phyloP scores from a whole-genome alignment of 1,140 invertebrate genomes.

The Andrena cerasifolii region DNA sequence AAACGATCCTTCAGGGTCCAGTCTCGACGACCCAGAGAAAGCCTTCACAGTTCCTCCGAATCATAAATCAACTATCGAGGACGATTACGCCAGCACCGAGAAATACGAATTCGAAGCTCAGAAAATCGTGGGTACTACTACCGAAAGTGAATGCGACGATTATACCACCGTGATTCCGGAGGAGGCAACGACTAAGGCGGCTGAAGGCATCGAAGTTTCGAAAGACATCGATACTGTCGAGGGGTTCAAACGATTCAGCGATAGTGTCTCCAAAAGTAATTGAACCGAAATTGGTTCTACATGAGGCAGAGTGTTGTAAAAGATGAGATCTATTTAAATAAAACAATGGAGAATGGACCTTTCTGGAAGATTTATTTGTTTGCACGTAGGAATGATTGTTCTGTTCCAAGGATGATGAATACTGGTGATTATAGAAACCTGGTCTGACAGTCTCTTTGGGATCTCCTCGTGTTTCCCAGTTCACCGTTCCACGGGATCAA shows the following conservation, averaged over 20 bases:
- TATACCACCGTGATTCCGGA: conserved; percentile 7
- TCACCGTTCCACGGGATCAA: conserved; percentile 1
- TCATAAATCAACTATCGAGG: conserved; percentile 49
- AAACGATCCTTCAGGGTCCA: background rate
- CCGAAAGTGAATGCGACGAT: conserved; percentile 17
- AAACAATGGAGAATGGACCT: conserved; percentile 16
- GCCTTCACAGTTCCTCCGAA: conserved; percentile 22
- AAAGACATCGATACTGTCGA: conserved; percentile 65
- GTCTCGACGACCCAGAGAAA: conserved; percentile 11
- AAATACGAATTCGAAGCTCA: conserved; percentile 49
- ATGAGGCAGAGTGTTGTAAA: background rate
- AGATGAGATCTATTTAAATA: background rate
- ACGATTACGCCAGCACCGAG: conserved; percentile 55
- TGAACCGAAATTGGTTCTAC: background rate
- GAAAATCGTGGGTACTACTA: conserved; percentile 51
- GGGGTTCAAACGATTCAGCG: conserved; percentile 68
- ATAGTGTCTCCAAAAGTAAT: conserved; percentile 53
- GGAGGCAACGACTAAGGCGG: background rate
- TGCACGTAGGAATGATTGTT: background rate
- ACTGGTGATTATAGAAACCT: background rate
- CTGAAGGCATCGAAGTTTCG: background rate
- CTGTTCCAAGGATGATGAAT: background rate
- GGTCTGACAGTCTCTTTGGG: background rate
- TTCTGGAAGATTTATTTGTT: conserved; percentile 12
- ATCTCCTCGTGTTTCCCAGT: conserved; percentile 26